Conservation (phyloP, 2,888 invertebrate genomes). For the Branchellion lobata region DNA sequence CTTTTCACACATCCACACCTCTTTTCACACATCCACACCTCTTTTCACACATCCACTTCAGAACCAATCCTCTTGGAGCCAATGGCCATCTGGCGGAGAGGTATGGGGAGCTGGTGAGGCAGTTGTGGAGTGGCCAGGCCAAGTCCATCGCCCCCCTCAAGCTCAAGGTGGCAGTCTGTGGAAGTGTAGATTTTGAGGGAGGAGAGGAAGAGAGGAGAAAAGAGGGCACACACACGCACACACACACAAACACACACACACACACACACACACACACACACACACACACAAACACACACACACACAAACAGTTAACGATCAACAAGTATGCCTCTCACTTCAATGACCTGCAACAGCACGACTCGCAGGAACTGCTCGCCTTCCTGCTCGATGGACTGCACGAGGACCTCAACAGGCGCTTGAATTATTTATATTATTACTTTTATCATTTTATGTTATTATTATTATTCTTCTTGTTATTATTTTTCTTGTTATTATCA, state of each 20-base stretch:
- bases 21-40: too few species aligned
- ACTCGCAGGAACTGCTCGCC: slow-evolving; percentile 87
- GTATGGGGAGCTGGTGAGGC: slow-evolving; percentile 72
- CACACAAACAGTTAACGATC: slow-evolving; percentile 71
- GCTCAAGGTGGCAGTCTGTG: slow-evolving; percentile 68
- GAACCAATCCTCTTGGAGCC: slow-evolving; percentile 81
- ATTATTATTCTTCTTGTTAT: too few species aligned
- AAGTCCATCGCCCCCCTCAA: slow-evolving; percentile 84
- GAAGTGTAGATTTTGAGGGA: too few species aligned
- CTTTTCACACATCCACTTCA: too few species aligned
- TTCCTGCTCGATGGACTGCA: slow-evolving; percentile 87
- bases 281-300: neutral
- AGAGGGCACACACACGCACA: neutral
- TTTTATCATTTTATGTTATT: too few species aligned
- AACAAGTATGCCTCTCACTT: slow-evolving; percentile 82
- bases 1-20: too few species aligned
- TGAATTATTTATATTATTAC: neutral
- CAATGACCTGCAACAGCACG: slow-evolving; percentile 86
- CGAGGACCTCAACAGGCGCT: slow-evolving; percentile 77
- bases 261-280: neutral
- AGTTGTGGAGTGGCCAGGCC: slow-evolving; percentile 79
- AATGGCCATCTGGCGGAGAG: slow-evolving; percentile 81
- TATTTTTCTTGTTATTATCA: too few species aligned
- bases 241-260: neutral
- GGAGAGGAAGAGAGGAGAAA: too few species aligned